These are phyloP conservation scores for Drosophila azteca DNA, from an alignment of 1,140 invertebrate species.

Conservation along the genomic window DNA sequence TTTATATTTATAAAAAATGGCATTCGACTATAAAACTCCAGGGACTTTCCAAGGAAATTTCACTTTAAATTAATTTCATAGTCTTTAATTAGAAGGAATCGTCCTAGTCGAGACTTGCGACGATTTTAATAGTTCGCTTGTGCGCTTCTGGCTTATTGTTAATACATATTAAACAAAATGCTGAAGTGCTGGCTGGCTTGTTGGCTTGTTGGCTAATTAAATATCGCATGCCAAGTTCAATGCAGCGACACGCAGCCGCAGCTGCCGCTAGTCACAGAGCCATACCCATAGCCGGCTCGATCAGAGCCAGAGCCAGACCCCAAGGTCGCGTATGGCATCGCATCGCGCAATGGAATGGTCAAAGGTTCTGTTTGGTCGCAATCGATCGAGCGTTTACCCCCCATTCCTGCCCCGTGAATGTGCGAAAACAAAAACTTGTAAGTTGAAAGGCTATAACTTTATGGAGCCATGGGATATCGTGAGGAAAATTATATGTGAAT, in stretches of 20 bases:
- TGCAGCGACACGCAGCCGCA: conserved; percentile 48
- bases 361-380: conserved; percentile 31
- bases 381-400: too few species aligned
- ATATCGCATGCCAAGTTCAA: conserved; percentile 69
- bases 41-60: too few species aligned
- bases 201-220: conserved; percentile 44
- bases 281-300: conserved; percentile 1
- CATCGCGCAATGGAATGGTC: conserved; percentile 9
- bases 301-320: too few species aligned
- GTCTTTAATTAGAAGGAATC: not conserved
- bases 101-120: not conserved
- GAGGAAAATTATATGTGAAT: too few species aligned
- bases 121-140: not conserved
- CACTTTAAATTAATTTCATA: too few species aligned
- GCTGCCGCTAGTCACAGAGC: conserved; percentile 6
- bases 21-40: too few species aligned
- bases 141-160: conserved; percentile 6
- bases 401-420: too few species aligned
- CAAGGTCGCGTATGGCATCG: conserved; percentile 22
- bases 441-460: too few species aligned
- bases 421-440: too few species aligned
- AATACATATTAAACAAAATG: conserved; percentile 35
- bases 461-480: too few species aligned
- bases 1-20: too few species aligned
- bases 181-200: conserved; percentile 11